Evolutionary conservation across 2,113 vertebrate species (phyloP), one percentile per base, ranked within the genome.

Genomic region (Hippopotamus amphibius): DNA sequence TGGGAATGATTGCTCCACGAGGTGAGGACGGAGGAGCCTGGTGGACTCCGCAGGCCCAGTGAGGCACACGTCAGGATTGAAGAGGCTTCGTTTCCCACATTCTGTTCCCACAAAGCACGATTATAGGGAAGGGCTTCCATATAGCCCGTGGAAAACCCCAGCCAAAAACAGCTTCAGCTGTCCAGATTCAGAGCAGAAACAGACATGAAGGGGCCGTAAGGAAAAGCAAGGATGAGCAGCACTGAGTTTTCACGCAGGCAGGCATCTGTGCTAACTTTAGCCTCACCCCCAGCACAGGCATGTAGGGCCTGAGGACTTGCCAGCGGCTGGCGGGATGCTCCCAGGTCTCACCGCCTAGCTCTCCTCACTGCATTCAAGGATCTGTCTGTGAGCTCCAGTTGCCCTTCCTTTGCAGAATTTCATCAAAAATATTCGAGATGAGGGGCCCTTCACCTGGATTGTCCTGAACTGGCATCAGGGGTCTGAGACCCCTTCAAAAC

Each of bases 101-200:
- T 96, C 94, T 87, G 82, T 96, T 98, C 88, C 90, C 82, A 95
- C 69, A 90, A 22, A 97, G 88, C 57, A 24, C 66, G 69, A 93
- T 97, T 97, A 72, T 1, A 87, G 15, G 37, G 59, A 98, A 98
- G 41, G 88, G 94, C 48, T 83, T 98, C 97, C 93, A 97, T 97
- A 97, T 55, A 91, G 77, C 74, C 79, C 37, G 2, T 37, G 48
- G 97, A 92, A 59, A 97, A 79, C 4, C 66, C 83, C 61, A 96
- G 96, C 84, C 91, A 94, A 97, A 86, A 85, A 80, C 30, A 9
- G 95, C 82, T 79, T 92, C 19, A 12, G 74, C 86, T 63, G 97
- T 93, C 77, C 90, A 69, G 93, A 74, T 63, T 59, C 37, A 24
- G 88, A 63, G 94, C 68, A 77, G 57, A n/a, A 46, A 88, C 12